Evolutionary conservation across 2,797 vertebrate species (phyloP).

Genomic region (Iguana delicatissima): DNA sequence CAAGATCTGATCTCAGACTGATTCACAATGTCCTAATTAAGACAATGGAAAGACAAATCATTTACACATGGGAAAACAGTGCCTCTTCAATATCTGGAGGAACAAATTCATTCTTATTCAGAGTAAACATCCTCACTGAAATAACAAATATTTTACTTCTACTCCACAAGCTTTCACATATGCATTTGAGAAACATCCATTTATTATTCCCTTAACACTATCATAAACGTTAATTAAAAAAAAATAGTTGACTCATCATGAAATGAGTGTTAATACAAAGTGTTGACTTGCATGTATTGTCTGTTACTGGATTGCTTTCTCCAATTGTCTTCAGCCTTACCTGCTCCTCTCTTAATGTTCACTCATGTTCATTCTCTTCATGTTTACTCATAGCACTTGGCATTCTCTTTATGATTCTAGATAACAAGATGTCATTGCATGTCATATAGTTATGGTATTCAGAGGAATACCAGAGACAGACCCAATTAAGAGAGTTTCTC

Average conservation of each 20-base stretch:
- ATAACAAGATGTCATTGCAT: background rate
- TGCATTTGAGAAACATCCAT: conserved; percentile 15
- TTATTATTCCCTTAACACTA: background rate
- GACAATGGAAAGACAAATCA: conserved; percentile 20
- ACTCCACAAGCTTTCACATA: background rate
- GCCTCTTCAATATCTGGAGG: conserved; percentile 14
- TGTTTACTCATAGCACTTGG: background rate
- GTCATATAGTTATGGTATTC: background rate
- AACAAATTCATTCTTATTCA: conserved; percentile 18
- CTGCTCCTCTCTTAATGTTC: background rate
- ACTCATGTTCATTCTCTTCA: background rate
- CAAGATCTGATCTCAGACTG: conserved; percentile 9
- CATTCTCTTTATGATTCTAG: background rate
- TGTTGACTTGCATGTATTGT: conserved; percentile 8
- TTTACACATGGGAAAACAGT: conserved; percentile 31
- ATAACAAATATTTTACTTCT: conserved; percentile 15
- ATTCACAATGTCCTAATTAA: conserved; percentile 45
- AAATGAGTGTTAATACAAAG: background rate
- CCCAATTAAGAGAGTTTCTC: background rate
- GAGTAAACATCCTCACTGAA: conserved; percentile 4
- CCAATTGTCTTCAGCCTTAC: background rate
- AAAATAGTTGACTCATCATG: conserved; percentile 1
- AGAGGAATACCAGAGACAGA: background rate
- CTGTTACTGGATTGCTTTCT: background rate
- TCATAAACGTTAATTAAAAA: background rate